These are phyloP conservation scores for Eristalinus sepulchralis DNA, from an alignment of 2,888 invertebrate genomes.

Conservation along the genomic window DNA sequence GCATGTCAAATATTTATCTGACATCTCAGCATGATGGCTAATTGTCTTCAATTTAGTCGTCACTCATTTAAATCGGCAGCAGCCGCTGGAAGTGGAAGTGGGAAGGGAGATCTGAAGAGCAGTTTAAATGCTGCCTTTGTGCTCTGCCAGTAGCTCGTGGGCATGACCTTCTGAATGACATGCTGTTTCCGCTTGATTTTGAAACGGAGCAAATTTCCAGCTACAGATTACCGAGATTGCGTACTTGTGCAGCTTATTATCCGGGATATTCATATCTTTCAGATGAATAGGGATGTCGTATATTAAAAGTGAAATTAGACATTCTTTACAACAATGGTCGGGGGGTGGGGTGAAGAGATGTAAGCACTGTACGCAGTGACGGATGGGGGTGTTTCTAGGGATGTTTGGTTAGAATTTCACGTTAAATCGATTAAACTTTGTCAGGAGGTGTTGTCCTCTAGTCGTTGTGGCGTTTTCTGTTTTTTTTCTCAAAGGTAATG, in stretches of 20 bases:
- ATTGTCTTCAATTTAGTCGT: constrained; percentile 8
- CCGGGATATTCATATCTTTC: not conserved
- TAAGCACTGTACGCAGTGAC: too few species aligned
- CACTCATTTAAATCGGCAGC: not conserved
- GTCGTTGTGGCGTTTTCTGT: too few species aligned
- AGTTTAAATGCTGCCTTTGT: not conserved
- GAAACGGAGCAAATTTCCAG: not conserved
- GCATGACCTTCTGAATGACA: not conserved
- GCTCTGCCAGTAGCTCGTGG: not conserved
- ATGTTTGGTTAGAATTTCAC: too few species aligned
- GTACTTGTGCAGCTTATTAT: not conserved
- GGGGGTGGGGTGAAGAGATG: too few species aligned
- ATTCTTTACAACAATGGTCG: not conserved
- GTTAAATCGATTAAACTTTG: too few species aligned
- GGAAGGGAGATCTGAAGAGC: not conserved
- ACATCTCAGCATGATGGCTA: not conserved
- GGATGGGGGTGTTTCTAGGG: too few species aligned
- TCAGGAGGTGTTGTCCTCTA: too few species aligned
- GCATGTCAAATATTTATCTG: constrained; percentile 3
- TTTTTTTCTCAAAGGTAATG: too few species aligned
- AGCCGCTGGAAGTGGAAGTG: not conserved
- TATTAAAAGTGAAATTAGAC: not conserved
- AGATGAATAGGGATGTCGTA: not conserved
- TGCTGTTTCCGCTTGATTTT: not conserved
- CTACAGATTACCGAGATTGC: not conserved